These are phyloP conservation scores for Lepidurus arcticus DNA, from an alignment of 1,140 invertebrate species.

Conservation along the genomic window DNA sequence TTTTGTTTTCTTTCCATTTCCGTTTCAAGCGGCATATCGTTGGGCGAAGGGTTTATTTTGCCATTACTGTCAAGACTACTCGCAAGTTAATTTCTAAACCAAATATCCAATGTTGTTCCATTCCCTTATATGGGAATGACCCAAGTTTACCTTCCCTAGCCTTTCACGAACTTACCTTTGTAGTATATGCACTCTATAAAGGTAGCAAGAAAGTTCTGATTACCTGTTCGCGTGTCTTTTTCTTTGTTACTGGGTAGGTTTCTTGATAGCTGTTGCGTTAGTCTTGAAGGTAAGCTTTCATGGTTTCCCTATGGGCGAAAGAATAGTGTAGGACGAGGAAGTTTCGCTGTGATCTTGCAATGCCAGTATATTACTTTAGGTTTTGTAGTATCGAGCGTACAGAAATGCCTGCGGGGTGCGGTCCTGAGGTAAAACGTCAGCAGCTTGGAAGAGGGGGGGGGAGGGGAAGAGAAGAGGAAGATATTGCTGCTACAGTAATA, in stretches of 20 bases:
- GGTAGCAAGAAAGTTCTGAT: too few species aligned
- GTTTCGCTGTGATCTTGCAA: too few species aligned
- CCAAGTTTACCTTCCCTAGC: neutral
- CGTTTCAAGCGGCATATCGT: neutral
- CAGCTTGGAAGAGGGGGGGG: neutral
- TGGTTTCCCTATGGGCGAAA: too few species aligned
- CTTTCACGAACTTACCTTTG: neutral
- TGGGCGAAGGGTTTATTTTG: neutral
- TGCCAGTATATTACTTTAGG: too few species aligned
- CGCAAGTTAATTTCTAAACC: neutral
- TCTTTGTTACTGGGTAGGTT: too few species aligned
- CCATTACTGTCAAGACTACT: neutral
- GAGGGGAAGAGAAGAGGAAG: neutral
- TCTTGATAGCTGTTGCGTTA: too few species aligned
- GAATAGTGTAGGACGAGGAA: too few species aligned
- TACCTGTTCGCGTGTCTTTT: too few species aligned
- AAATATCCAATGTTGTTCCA: neutral
- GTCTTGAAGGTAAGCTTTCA: too few species aligned
- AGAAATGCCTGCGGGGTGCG: neutral
- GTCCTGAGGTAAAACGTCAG: neutral
- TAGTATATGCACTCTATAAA: too few species aligned
- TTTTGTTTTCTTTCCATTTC: too few species aligned
- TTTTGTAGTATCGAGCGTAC: too few species aligned
- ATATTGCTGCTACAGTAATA: neutral
- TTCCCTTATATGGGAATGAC: neutral